phyloP scores from a whole-genome alignment of 2,113 vertebrate genomes.

The Nerophis lumbriciformis region DNA sequence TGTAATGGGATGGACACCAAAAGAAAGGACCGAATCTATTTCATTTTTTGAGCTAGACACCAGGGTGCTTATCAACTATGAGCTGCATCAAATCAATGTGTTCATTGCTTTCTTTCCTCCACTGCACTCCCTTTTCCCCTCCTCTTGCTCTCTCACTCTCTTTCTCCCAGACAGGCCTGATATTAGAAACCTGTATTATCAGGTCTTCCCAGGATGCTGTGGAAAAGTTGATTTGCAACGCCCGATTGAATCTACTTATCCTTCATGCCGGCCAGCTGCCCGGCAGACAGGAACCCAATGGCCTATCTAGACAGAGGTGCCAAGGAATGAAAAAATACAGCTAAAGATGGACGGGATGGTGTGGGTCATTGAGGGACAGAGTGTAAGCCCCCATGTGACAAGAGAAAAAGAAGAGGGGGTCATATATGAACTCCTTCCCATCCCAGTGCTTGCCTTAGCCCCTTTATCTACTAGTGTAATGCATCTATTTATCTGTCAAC shows the following conservation, averaged over 20 bases:
- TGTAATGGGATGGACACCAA: conserved; percentile 45
- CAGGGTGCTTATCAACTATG: conserved; percentile 67
- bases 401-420: conserved; percentile 9
- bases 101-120: conserved; percentile 48
- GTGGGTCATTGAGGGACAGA: conserved; percentile 25
- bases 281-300: conserved; percentile 61
- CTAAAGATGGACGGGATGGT: conserved; percentile 31
- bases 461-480: conserved; percentile 64
- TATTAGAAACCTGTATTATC: conserved; percentile 73
- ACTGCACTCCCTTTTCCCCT: conserved; percentile 2
- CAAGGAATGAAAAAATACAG: conserved; percentile 60
- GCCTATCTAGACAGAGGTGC: conserved; percentile 59
- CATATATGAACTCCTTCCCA: conserved; percentile 25
- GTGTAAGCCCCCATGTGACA: conserved; percentile 48
- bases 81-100: conserved; percentile 68
- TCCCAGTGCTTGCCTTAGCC: conserved; percentile 16
- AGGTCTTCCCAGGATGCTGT: conserved; percentile 69
- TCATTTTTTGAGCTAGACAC: conserved; percentile 55
- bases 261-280: conserved; percentile 65
- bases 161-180: conserved; percentile 65
- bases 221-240: conserved; percentile 74
- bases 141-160: conserved; percentile 21
- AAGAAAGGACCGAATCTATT: conserved; percentile 52
- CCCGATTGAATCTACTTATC: conserved; percentile 72
- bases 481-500: conserved; percentile 68